Evolutionary conservation across 2,888 invertebrate genomes (phyloP).

Genomic region (Xestia rhomboidea): DNA sequence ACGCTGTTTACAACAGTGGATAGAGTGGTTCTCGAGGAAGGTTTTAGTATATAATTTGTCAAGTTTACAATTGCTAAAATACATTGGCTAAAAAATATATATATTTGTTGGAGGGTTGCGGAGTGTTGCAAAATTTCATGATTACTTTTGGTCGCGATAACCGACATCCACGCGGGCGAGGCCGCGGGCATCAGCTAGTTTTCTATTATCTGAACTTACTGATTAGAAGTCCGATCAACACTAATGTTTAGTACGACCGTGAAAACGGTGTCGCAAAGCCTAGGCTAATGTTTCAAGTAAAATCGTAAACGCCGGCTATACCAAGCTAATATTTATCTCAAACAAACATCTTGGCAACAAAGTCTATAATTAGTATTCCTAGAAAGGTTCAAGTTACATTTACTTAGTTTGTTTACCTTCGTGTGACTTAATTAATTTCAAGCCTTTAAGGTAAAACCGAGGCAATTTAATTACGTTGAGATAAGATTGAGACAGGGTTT

Average conservation of each 20-base stretch:
- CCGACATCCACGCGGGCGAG: too few species aligned
- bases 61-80: too few species aligned
- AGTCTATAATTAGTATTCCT: constrained; percentile 56
- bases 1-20: too few species aligned
- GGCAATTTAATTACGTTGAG: constrained; percentile 43
- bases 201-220: not conserved
- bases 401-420: constrained; percentile 52
- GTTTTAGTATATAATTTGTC: too few species aligned
- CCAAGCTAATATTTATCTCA: constrained; percentile 66
- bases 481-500: constrained; percentile 49
- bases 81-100: too few species aligned
- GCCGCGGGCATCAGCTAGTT: too few species aligned
- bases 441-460: constrained; percentile 42
- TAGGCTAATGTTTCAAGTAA: constrained; percentile 51
- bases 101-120: too few species aligned
- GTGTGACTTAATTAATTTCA: constrained; percentile 56
- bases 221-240: constrained; percentile 63
- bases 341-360: constrained; percentile 53
- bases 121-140: too few species aligned
- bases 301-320: constrained; percentile 66
- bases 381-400: constrained; percentile 48
- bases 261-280: constrained; percentile 59
- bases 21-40: too few species aligned
- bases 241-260: constrained; percentile 59
- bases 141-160: too few species aligned